Conservation (phyloP, 2,113 vertebrate species). For the Pangasianodon hypophthalmus region DNA sequence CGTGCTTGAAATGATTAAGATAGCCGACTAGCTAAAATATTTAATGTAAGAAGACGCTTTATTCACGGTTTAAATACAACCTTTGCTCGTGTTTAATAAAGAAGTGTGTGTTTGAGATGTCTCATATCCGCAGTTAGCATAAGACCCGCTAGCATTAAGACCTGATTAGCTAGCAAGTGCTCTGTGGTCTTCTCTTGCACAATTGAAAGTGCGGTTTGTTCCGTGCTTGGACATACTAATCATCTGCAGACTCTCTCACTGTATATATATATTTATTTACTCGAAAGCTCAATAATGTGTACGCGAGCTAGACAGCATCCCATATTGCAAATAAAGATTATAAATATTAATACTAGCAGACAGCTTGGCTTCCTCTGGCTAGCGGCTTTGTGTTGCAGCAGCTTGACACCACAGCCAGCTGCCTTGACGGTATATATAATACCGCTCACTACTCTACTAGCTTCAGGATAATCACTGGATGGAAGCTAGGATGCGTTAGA, state of each 20-base stretch:
- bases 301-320: not conserved
- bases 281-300: not conserved
- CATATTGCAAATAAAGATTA: not conserved
- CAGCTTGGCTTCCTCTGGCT: not conserved
- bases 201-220: not conserved
- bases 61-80: not conserved
- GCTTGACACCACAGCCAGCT: slow-evolving; percentile 40
- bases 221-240: not conserved
- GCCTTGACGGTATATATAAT: slow-evolving; percentile 9
- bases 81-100: not conserved
- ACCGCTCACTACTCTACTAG: not conserved
- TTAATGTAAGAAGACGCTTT: not conserved
- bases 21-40: no score
- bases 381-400: slow-evolving; percentile 33
- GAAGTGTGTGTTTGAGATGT: not conserved
- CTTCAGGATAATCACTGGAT: not conserved
- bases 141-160: not conserved
- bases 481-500: not conserved
- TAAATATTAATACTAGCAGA: not conserved
- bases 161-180: not conserved
- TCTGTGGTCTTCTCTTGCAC: not conserved
- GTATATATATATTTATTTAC: not conserved
- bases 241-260: not conserved
- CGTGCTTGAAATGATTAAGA: not conserved
- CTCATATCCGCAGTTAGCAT: slow-evolving; percentile 24